A percentile compares a stretch with the other conserved stretches of the same genome.
Evolutionary conservation across 2,888 invertebrate genomes (phyloP).

Genomic region (Calameuta filiformis): DNA sequence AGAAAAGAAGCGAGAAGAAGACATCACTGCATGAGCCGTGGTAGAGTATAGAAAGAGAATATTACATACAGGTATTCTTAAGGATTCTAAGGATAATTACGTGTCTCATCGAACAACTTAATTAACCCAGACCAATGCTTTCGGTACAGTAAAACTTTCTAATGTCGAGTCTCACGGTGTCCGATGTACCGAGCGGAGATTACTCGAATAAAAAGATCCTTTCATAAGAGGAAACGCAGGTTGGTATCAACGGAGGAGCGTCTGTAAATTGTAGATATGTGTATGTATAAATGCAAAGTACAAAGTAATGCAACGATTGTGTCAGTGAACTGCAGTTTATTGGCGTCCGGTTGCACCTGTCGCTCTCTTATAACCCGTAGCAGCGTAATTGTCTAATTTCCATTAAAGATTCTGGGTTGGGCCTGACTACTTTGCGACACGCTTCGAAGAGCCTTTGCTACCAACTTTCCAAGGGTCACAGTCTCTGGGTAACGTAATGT

Average conservation of each 20-base stretch:
- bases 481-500: neutral
- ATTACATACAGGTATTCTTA: neutral
- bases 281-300: neutral
- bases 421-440: constrained; percentile 24
- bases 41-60: neutral
- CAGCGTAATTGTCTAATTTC: constrained; percentile 43
- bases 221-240: neutral
- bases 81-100: neutral
- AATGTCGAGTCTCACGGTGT: neutral
- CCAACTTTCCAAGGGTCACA: neutral
- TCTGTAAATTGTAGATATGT: neutral
- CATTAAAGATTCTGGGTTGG: constrained; percentile 36
- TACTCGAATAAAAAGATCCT: neutral
- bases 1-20: neutral
- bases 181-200: neutral
- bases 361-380: constrained; percentile 38
- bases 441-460: neutral
- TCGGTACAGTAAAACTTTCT: neutral
- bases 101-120: neutral
- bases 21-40: neutral
- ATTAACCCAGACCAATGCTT: neutral
- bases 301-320: neutral
- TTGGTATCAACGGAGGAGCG: neutral
- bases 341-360: constrained; percentile 60
- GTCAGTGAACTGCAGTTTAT: neutral